phyloP scores from a whole-genome alignment of 37 sponge, comb jelly and placozoan genomes.

The Oscarella lobularis region DNA sequence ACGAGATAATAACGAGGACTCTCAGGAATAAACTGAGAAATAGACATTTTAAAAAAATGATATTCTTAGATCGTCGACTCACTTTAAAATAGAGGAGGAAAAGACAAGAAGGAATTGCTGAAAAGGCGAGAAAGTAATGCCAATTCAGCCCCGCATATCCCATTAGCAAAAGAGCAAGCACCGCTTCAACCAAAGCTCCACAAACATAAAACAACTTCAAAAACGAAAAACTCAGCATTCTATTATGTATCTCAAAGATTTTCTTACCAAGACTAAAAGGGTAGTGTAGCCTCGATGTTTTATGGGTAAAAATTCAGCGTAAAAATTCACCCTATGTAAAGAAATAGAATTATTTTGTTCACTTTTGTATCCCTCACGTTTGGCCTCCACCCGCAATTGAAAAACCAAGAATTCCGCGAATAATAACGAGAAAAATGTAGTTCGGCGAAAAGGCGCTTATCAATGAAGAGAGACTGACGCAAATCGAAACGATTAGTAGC shows the following conservation, averaged over 20 bases:
- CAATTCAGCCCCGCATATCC: background rate
- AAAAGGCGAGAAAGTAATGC: background rate
- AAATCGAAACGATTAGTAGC: constrained; percentile 3
- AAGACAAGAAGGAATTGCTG: background rate
- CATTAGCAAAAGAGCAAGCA: constrained; percentile 12
- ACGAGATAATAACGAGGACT: constrained; percentile 19
- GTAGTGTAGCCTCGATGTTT: constrained; percentile 6
- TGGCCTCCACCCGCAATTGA: constrained; percentile 8
- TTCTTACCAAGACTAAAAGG: constrained; percentile 12
- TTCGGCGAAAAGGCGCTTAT: constrained; percentile 29
- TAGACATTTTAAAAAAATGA: background rate
- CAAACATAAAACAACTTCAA: constrained; percentile 3
- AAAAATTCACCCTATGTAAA: constrained; percentile 4
- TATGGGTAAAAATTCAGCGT: constrained; percentile 13
- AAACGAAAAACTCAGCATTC: background rate
- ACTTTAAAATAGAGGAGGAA: background rate
- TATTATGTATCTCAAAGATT: background rate
- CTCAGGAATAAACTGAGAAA: constrained; percentile 15
- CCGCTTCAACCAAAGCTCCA: constrained; percentile 9
- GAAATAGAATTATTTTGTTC: background rate
- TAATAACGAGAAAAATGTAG: constrained; percentile 17
- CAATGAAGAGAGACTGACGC: constrained; percentile 10
- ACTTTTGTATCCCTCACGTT: constrained; percentile 11
- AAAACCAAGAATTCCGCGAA: constrained; percentile 17
- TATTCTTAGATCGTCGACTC: background rate